Evolutionary conservation across 2,113 vertebrate genomes (phyloP).

Genomic region (Saccopteryx bilineata): DNA sequence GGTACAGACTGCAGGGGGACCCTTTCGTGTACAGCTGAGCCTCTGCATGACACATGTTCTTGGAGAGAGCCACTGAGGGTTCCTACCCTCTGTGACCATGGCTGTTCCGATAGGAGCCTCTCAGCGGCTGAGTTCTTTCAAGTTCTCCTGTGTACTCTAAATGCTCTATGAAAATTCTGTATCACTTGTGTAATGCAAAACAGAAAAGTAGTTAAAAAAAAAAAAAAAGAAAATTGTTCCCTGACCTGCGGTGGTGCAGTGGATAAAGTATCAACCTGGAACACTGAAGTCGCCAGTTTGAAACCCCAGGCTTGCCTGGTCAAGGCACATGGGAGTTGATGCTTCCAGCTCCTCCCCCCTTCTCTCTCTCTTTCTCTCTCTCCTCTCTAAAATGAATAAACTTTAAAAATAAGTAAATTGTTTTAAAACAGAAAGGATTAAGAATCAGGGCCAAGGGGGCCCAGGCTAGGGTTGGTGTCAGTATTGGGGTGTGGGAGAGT

Average conservation of each 20-base stretch:
- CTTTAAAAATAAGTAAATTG: neutral
- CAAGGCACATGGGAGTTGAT: too few relatives aligned
- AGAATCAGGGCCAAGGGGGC: neutral
- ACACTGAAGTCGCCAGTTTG: too few relatives aligned
- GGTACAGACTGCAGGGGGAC: neutral
- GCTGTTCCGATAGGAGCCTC: neutral
- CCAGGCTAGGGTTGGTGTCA: neutral
- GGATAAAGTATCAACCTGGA: too few relatives aligned
- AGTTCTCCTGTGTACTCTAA: neutral
- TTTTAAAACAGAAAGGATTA: constrained; percentile 54
- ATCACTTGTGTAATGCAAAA: neutral
- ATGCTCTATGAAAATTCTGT: neutral
- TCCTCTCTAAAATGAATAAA: too few relatives aligned
- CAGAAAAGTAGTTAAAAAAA: neutral
- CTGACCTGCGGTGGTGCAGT: too few relatives aligned
- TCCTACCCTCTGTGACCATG: too few relatives aligned
- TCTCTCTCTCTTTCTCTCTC: too few relatives aligned
- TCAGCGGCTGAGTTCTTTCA: neutral
- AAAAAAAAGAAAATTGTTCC: too few relatives aligned
- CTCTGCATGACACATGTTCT: neutral
- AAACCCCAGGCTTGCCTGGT: too few relatives aligned
- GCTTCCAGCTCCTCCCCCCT: too few relatives aligned
- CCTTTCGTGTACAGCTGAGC: neutral
- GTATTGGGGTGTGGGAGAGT: neutral
- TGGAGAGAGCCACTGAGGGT: neutral